These are phyloP conservation scores for Acrocera orbiculus DNA, from an alignment of 2,888 invertebrate species.

Conservation along the genomic window DNA sequence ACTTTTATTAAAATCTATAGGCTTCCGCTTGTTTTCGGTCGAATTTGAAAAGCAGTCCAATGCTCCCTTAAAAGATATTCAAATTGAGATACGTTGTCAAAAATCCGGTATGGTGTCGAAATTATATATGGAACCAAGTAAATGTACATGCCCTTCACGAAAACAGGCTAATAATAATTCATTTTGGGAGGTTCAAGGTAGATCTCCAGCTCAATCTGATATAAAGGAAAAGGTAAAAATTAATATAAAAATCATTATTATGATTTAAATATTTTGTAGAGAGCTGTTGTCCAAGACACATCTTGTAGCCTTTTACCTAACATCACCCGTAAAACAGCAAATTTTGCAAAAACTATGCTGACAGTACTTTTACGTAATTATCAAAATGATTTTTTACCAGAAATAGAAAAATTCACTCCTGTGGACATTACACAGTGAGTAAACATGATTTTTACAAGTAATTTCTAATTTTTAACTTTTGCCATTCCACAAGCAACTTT, in stretches of 20 bases:
- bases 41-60: constrained; percentile 7
- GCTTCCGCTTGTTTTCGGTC: constrained; percentile 10
- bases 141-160: constrained; percentile 11
- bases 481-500: background rate
- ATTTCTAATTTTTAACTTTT: background rate
- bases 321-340: constrained; percentile 9
- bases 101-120: constrained; percentile 10
- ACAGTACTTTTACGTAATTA: constrained; percentile 10
- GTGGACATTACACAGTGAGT: constrained; percentile 7
- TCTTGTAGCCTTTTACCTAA: constrained; percentile 11
- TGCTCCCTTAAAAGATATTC: constrained; percentile 3
- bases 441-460: background rate
- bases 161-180: constrained; percentile 11
- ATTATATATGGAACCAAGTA: constrained; percentile 5
- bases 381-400: constrained; percentile 7
- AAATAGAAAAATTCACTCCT: constrained; percentile 1
- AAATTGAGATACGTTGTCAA: constrained; percentile 10
- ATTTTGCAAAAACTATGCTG: constrained; percentile 9
- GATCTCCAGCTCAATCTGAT: constrained; percentile 7
- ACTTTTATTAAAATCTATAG: constrained; percentile 11
- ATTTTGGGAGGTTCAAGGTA: constrained; percentile 13
- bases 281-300: constrained; percentile 11
- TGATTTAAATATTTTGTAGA: too few species aligned
- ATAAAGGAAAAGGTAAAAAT: too few species aligned
- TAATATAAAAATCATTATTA: too few species aligned